A percentile compares a stretch with the other conserved stretches of the same genome.
phyloP scores from a whole-genome alignment of 2,797 vertebrate species.

The Neostethus bicornis region DNA sequence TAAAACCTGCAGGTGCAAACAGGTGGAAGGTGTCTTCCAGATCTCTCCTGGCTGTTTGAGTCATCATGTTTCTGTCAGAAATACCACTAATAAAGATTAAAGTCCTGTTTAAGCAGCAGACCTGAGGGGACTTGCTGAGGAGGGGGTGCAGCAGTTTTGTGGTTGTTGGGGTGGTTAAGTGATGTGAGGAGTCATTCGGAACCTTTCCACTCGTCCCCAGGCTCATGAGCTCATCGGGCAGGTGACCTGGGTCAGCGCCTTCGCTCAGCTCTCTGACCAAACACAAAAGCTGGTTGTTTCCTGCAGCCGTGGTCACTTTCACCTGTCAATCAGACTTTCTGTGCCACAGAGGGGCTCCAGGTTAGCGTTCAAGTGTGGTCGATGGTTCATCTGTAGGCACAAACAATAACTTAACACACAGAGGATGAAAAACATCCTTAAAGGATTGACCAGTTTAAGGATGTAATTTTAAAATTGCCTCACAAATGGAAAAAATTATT shows the following conservation, averaged over 20 bases:
- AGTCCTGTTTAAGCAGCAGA: constrained; percentile 15
- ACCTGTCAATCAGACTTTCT: constrained; percentile 75
- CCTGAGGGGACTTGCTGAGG: constrained; percentile 28
- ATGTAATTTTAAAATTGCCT: background rate
- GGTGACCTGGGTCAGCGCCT: constrained; percentile 55
- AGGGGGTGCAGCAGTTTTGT: constrained; percentile 16
- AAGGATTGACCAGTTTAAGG: background rate
- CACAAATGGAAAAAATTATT: background rate
- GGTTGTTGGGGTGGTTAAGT: constrained; percentile 27
- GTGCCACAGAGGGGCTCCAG: constrained; percentile 31
- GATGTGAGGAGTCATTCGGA: constrained; percentile 30
- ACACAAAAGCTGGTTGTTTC: constrained; percentile 73
- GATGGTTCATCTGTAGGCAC: constrained; percentile 13
- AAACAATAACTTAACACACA: background rate
- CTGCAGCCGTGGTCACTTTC: constrained; percentile 70
- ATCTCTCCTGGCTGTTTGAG: constrained; percentile 1
- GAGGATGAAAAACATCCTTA: background rate
- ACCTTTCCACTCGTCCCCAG: constrained; percentile 31
- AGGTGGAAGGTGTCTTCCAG: no score
- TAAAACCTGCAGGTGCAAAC: constrained; percentile 48
- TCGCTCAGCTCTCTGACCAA: constrained; percentile 55
- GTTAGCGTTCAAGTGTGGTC: constrained; percentile 46
- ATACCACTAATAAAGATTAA: constrained; percentile 53
- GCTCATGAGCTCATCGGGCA: constrained; percentile 44
- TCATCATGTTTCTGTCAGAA: constrained; percentile 41